A percentile compares a stretch with the other conserved stretches of the same genome.
These are phyloP conservation scores for Halotydeus destructor DNA, from an alignment of 1,140 invertebrate species.

Conservation along the genomic window DNA sequence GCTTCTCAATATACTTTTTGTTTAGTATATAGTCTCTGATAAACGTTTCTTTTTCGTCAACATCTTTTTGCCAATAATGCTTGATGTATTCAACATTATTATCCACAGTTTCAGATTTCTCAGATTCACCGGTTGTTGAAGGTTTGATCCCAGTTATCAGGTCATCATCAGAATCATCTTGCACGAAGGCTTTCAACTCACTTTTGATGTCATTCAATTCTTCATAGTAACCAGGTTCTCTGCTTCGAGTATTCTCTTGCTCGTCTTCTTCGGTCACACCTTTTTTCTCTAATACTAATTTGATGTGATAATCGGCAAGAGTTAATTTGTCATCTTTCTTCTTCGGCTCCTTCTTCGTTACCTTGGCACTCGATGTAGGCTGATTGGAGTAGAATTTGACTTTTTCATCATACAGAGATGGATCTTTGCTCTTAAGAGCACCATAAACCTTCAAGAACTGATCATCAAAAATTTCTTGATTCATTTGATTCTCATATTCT, in stretches of 20 bases:
- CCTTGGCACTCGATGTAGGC: constrained; percentile 7
- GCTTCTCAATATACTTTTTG: constrained; percentile 38
- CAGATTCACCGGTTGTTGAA: constrained; percentile 5
- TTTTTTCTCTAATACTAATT: constrained; percentile 28
- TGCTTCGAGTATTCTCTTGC: background rate
- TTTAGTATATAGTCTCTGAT: constrained; percentile 78
- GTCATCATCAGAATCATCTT: constrained; percentile 17
- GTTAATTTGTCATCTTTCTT: constrained; percentile 25
- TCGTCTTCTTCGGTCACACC: constrained; percentile 19
- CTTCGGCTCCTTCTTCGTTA: constrained; percentile 15
- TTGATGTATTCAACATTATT: constrained; percentile 26
- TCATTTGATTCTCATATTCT: background rate
- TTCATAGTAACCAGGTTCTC: constrained; percentile 11
- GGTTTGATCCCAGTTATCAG: constrained; percentile 12
- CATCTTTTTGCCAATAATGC: constrained; percentile 61
- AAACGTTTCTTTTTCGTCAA: constrained; percentile 65
- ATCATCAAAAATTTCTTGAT: constrained; percentile 21
- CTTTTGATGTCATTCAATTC: constrained; percentile 16
- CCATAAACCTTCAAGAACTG: constrained; percentile 28
- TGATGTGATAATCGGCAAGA: constrained; percentile 30
- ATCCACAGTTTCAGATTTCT: background rate
- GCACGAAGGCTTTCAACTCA: constrained; percentile 15
- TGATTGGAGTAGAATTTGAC: constrained; percentile 22
- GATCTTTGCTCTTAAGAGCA: constrained; percentile 30
- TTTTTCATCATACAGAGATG: constrained; percentile 29